Conservation (phyloP, 2,113 vertebrate genomes). For the Rostratula benghalensis region DNA sequence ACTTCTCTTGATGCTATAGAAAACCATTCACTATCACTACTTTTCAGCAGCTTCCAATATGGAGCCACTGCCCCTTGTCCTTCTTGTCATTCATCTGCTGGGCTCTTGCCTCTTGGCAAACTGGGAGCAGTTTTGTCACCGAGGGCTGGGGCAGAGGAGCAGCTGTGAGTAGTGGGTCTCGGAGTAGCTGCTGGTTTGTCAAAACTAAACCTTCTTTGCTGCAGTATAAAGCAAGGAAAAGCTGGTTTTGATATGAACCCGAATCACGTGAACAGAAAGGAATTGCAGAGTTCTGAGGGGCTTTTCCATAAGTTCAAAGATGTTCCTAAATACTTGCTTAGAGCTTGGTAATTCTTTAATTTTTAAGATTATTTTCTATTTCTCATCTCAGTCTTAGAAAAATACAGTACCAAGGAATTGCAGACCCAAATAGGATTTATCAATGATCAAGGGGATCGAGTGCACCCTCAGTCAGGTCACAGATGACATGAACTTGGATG, state of each 20-base stretch:
- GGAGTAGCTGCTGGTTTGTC: not conserved
- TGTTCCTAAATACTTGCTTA: not conserved
- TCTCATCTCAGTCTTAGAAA: not conserved
- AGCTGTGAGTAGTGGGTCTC: not conserved
- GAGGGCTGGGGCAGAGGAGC: not conserved
- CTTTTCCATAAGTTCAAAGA: not conserved
- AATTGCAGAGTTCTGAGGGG: not conserved
- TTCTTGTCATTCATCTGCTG: not conserved
- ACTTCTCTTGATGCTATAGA: not conserved
- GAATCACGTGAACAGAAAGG: not conserved
- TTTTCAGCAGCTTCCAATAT: not conserved
- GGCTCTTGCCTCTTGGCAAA: not conserved
- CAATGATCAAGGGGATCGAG: no score
- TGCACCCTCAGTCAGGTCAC: no score
- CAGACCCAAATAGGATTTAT: not conserved
- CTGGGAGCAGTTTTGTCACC: not conserved
- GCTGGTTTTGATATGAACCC: not conserved
- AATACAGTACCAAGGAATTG: not conserved
- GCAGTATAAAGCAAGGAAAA: not conserved
- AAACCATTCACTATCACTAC: not conserved
- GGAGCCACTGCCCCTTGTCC: not conserved
- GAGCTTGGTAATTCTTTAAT: not conserved
- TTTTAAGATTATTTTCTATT: not conserved
- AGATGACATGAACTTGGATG: no score
- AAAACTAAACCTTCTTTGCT: not conserved